Percentiles rank a stretch among this genome's conserved stretches.
Evolutionary conservation across 1,140 invertebrate species (phyloP).

Genomic region (Drosophila arizonae): DNA sequence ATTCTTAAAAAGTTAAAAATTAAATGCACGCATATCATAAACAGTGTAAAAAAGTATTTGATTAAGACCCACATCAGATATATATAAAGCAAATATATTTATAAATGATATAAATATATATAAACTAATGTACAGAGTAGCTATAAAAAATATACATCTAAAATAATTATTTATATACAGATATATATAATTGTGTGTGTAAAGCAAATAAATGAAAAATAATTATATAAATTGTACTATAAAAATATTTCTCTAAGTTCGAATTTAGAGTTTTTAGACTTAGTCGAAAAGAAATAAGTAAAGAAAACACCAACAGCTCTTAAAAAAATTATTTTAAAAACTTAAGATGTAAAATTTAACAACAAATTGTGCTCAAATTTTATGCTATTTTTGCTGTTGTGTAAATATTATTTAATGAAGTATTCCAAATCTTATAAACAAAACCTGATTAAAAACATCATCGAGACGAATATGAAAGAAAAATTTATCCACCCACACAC

Average conservation of each 20-base stretch:
- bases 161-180: slow-evolving; percentile 67
- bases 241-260: slow-evolving; percentile 56
- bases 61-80: slow-evolving; percentile 36
- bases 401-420: slow-evolving; percentile 55
- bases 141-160: slow-evolving; percentile 77
- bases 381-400: slow-evolving; percentile 64
- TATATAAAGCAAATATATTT: slow-evolving; percentile 24
- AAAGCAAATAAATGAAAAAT: slow-evolving; percentile 39
- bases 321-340: background rate
- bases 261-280: slow-evolving; percentile 66
- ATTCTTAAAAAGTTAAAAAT: slow-evolving; percentile 65
- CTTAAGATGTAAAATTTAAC: slow-evolving; percentile 16
- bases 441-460: slow-evolving; percentile 60
- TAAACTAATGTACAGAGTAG: slow-evolving; percentile 42
- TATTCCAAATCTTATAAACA: slow-evolving; percentile 22
- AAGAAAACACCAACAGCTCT: slow-evolving; percentile 48
- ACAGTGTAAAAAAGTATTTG: slow-evolving; percentile 29
- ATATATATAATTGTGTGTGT: slow-evolving; percentile 24
- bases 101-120: slow-evolving; percentile 34
- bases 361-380: slow-evolving; percentile 62
- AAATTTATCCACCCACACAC: slow-evolving; percentile 32
- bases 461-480: slow-evolving; percentile 23
- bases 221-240: slow-evolving; percentile 76
- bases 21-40: slow-evolving; percentile 72
- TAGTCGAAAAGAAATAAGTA: slow-evolving; percentile 47